Conservation (phyloP, 1,140 invertebrate species). For the Mya arenaria region DNA sequence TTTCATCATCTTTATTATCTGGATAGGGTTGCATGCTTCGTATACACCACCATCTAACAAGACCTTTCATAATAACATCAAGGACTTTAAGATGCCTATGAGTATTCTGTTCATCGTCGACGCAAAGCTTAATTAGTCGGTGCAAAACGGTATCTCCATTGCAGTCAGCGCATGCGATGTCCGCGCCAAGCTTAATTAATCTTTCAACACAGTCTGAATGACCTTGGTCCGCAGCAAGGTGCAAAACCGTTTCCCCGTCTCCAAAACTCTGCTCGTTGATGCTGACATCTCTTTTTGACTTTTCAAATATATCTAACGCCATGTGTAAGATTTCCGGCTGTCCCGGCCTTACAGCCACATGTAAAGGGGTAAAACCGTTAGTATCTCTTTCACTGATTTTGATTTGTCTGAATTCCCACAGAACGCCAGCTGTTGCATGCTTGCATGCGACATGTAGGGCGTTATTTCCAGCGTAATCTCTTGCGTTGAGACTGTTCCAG, state of each 20-base stretch:
- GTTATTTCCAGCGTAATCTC: conserved; percentile 72
- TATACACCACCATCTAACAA: conserved; percentile 66
- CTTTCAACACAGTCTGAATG: conserved; percentile 55
- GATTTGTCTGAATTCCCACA: conserved; percentile 73
- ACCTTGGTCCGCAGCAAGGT: conserved; percentile 68
- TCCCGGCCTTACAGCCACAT: conserved; percentile 60
- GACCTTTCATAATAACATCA: conserved; percentile 60
- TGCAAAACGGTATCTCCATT: conserved; percentile 73
- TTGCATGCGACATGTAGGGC: conserved; percentile 74
- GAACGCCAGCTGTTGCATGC: conserved; percentile 70
- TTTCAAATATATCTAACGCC: conserved; percentile 75
- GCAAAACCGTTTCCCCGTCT: conserved; percentile 65
- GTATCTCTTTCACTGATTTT: conserved; percentile 67
- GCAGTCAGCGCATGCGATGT: conserved; percentile 64
- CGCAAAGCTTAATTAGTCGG: conserved; percentile 55
- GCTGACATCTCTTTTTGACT: conserved; percentile 71
- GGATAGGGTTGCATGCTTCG: conserved; percentile 55
- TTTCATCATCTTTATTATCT: conserved; percentile 53
- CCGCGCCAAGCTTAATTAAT: conserved; percentile 64
- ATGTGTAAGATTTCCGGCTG: conserved; percentile 70
- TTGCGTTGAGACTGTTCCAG: conserved; percentile 73
- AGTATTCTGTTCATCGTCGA: conserved; percentile 30
- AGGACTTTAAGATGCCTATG: conserved; percentile 58
- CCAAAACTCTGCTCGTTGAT: conserved; percentile 70
- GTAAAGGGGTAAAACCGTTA: conserved; percentile 65